Percentiles rank a stretch among this genome's conserved stretches.
Conservation (phyloP, 2,113 vertebrate genomes). For the Upupa epops region DNA sequence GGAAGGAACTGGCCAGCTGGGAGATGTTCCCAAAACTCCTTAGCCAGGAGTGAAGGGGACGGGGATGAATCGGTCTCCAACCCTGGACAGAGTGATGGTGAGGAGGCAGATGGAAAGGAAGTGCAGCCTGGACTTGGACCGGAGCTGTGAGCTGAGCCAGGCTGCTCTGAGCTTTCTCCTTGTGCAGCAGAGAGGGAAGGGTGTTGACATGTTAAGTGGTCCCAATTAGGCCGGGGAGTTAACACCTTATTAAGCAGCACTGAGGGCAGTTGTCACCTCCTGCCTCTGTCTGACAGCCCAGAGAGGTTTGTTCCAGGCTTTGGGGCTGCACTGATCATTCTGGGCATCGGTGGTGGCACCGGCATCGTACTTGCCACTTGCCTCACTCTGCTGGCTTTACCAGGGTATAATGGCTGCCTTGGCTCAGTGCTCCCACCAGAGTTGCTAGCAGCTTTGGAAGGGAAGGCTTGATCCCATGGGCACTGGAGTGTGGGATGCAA, state of each 20-base stretch:
- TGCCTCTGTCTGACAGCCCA: fast-evolving
- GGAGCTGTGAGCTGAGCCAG: fast-evolving
- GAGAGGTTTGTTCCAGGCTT: not conserved
- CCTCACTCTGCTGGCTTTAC: not conserved
- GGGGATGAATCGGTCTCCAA: not conserved
- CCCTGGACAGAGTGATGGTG: fast-evolving
- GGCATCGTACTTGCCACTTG: fast-evolving
- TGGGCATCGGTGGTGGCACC: not conserved
- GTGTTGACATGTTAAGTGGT: slow-evolving; percentile 50
- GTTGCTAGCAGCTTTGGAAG: not conserved
- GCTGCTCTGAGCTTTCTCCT: not conserved
- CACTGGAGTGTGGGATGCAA: not conserved
- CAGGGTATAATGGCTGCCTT: fast-evolving
- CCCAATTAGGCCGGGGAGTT: slow-evolving; percentile 34
- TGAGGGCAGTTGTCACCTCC: slow-evolving; percentile 33
- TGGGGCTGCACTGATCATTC: fast-evolving
- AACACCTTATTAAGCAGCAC: slow-evolving; percentile 21
- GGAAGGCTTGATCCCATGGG: not conserved
- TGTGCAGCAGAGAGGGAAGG: slow-evolving; percentile 16
- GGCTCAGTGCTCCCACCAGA: fast-evolving
- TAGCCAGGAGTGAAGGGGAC: fast-evolving
- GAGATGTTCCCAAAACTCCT: not conserved
- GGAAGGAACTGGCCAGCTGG: fast-evolving
- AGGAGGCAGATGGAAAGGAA: not conserved
- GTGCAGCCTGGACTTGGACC: not conserved